phyloP scores from a whole-genome alignment of 2,113 vertebrate genomes.

The Canis aureus region DNA sequence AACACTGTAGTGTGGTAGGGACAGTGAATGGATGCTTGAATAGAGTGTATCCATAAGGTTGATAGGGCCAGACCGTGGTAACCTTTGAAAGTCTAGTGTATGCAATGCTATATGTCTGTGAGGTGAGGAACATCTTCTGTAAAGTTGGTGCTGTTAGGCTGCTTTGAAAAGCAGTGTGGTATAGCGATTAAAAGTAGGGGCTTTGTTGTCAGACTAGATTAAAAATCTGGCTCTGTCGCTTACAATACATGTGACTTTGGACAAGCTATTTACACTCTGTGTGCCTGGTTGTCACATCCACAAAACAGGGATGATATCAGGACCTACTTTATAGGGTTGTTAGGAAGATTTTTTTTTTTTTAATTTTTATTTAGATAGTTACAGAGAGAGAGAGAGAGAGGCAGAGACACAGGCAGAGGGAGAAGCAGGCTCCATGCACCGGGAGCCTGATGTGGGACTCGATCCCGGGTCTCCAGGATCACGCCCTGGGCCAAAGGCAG shows the following conservation, averaged over 20 bases:
- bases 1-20: background rate
- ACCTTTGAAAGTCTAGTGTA: background rate
- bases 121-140: background rate
- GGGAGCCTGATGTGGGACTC: too few species aligned
- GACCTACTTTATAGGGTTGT: background rate
- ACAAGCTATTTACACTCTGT: background rate
- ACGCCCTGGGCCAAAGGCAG: too few species aligned
- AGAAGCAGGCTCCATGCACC: too few species aligned
- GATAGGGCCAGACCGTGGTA: background rate
- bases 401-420: too few species aligned
- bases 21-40: background rate
- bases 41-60: background rate
- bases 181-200: background rate
- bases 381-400: too few species aligned
- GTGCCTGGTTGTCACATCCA: background rate
- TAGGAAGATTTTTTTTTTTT: background rate
- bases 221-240: background rate
- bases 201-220: background rate
- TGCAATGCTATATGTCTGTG: background rate
- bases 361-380: too few species aligned
- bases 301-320: background rate
- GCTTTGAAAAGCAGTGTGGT: background rate
- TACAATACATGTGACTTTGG: background rate
- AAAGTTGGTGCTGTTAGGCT: background rate
- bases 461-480: too few species aligned